phyloP scores from a whole-genome alignment of 2,888 invertebrate species.

The Platycheirus albimanus region DNA sequence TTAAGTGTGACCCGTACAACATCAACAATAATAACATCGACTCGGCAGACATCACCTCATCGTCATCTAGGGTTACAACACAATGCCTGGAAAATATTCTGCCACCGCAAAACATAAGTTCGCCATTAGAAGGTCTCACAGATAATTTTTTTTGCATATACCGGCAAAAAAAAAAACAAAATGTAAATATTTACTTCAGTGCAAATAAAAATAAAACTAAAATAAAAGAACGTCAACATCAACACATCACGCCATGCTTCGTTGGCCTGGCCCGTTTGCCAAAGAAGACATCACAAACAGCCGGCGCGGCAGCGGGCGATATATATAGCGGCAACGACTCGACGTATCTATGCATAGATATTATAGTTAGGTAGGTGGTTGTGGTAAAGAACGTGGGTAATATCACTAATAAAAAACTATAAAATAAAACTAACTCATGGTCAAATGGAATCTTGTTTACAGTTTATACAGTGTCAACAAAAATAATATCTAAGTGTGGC shows the following conservation, averaged over 20 bases:
- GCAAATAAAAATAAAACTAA: constrained; percentile 21
- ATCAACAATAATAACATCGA: constrained; percentile 32
- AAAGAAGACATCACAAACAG: neutral
- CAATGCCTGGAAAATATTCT: constrained; percentile 2
- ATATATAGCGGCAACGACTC: too few relatives aligned
- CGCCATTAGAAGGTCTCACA: constrained; percentile 39
- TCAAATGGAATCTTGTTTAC: constrained; percentile 62
- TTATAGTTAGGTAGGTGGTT: constrained; percentile 6
- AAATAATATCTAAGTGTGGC: constrained; percentile 2
- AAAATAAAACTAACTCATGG: constrained; percentile 55
- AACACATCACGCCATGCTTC: constrained; percentile 57
- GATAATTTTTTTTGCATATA: constrained; percentile 37
- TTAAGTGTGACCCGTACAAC: constrained; percentile 50
- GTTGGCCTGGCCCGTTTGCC: constrained; percentile 9
- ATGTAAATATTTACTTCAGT: constrained; percentile 63
- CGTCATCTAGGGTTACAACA: constrained; percentile 39
- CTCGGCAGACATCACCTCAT: neutral
- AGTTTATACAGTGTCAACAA: constrained; percentile 43
- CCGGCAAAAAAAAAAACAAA: constrained; percentile 49
- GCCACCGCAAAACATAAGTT: constrained; percentile 8
- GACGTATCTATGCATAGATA: too few relatives aligned
- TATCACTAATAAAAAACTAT: constrained; percentile 5
- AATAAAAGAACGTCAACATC: constrained; percentile 48
- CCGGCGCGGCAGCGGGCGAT: too few relatives aligned
- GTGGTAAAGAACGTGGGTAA: constrained; percentile 2